Evolutionary conservation across 2,797 vertebrate genomes (phyloP).

Genomic region (Limnodromus scolopaceus): DNA sequence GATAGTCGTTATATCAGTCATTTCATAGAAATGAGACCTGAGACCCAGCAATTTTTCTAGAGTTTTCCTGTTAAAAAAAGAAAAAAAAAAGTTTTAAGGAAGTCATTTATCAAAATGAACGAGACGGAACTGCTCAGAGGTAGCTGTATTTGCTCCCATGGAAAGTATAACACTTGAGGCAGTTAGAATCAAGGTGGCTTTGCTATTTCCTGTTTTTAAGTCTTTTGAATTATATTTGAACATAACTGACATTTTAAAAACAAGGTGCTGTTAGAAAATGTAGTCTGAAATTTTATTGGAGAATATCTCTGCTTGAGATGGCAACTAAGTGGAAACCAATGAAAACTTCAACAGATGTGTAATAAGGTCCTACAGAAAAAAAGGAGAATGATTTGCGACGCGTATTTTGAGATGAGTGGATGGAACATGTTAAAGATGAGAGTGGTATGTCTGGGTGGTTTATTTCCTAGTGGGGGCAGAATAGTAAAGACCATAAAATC

Average conservation of each 20-base stretch:
- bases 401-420: neutral
- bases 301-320: neutral
- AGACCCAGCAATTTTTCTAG: neutral
- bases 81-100: neutral
- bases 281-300: neutral
- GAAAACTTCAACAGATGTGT: neutral
- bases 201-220: neutral
- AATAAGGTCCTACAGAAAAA: neutral
- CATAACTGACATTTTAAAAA: neutral
- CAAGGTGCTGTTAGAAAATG: neutral
- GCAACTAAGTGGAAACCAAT: neutral
- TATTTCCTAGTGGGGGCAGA: neutral
- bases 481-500: conserved; percentile 8
- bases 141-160: neutral
- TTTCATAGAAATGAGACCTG: neutral
- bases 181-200: neutral
- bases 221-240: neutral
- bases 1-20: neutral
- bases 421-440: neutral
- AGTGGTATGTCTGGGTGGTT: neutral
- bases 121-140: neutral
- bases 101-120: neutral
- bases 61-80: neutral
- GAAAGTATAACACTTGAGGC: neutral
- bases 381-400: neutral